Base-by-base conservation (phyloP, 2,888 invertebrate genomes). In the Bellardia pandia region DNA sequence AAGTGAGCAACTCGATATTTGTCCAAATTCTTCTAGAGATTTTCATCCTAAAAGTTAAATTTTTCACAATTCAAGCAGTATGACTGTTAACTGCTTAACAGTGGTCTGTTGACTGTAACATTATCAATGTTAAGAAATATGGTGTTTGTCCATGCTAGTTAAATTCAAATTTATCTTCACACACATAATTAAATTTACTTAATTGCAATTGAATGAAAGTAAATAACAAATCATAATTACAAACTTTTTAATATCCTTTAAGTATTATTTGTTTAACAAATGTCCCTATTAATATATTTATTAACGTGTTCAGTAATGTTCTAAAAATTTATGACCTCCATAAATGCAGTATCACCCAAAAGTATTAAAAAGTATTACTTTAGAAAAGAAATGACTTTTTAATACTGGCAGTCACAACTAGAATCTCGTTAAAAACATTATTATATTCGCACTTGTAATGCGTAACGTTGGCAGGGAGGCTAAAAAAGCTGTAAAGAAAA, bases 351-450 rank as follows among this genome's bases (percentile, higher is more conserved):
- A 23, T 8, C 30, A 68, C 8, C 30, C 45, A 77, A 68, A 77
- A 40, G 16, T 9, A 16, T 30, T 42, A 58, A 77, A 77, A 33
- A 14, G 40, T 16, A 40, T 23, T 23, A 62, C 0, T 3, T 40
- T 8, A 13, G 8, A 45, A 16, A 14, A 23, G 23, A n/a, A 2
- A 78, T n/a, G n/a, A 16, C 62, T 64, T 64, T 64, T 40, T 33
- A 7, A 16, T 30, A 16, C 30, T 42, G 45, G 23, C 53, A 76
- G 45, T 45, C 51, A n/a, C 30, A 76, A 66, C 53, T 66, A 51
- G 23, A 66, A n/a, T 64, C 53, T 37, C 53, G 40, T 66, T 66
- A 66, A 77, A 37, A 66, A 76, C 64, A 53, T 76, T 5, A n/a
- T 42, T 40, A 77, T 23, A 66, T 42, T 53, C 42, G 9, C n/a